These are phyloP conservation scores for Lepidonotus clava DNA, from an alignment of 2,888 invertebrate genomes.

Conservation along the genomic window DNA sequence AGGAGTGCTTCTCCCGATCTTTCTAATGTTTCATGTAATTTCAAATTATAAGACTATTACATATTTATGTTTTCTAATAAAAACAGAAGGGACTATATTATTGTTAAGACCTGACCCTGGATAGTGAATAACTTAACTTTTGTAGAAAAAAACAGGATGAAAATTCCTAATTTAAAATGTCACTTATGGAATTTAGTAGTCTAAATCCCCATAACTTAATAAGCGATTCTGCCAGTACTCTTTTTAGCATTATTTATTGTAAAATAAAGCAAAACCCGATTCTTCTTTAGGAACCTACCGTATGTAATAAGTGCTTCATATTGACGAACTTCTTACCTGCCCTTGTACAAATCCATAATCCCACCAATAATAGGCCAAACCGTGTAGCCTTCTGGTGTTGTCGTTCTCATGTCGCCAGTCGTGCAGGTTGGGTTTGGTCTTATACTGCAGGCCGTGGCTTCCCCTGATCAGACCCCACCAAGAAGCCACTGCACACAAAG, in stretches of 20 bases:
- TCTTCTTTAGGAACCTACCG: conserved; percentile 29
- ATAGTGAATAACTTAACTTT: not conserved
- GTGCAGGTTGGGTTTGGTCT: not conserved
- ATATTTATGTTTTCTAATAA: not conserved
- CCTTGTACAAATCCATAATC: conserved; percentile 5
- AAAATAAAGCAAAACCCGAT: not conserved
- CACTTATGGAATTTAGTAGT: not conserved
- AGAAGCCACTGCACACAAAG: conserved; percentile 47
- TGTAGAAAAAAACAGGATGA: not conserved
- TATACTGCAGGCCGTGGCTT: not conserved
- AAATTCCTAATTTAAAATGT: too few relatives aligned
- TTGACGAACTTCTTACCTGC: not conserved
- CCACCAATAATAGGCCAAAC: conserved; percentile 34
- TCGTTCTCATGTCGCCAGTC: not conserved
- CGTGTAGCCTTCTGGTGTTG: not conserved
- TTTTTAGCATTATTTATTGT: conserved; percentile 32
- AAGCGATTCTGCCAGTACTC: too few relatives aligned
- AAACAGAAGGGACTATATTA: not conserved
- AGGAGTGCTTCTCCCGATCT: not conserved
- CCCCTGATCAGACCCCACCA: not conserved
- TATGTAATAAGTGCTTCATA: conserved; percentile 20
- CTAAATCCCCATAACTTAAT: not conserved
- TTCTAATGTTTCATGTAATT: not conserved
- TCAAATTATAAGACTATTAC: not conserved
- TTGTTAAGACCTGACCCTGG: not conserved